These are phyloP conservation scores for Syncerus caffer DNA, from an alignment of 2,797 vertebrate genomes.

Conservation along the genomic window DNA sequence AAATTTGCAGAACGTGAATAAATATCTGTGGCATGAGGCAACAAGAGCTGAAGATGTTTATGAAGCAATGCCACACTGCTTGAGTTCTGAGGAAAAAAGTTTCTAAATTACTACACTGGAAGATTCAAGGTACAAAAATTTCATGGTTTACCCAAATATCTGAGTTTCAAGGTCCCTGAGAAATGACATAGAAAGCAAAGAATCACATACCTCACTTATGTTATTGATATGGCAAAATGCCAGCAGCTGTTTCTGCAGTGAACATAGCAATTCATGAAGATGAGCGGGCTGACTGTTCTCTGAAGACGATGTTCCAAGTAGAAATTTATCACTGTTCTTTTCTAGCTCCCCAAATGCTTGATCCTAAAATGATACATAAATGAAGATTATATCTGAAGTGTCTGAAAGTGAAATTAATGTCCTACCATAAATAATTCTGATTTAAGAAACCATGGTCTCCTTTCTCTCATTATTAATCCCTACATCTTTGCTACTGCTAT, in stretches of 20 bases:
- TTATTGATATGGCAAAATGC: conserved; percentile 97
- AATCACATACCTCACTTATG: conserved; percentile 89
- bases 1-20: conserved; percentile 93
- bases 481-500: conserved; percentile 32
- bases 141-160: not conserved
- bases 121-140: conserved; percentile 43
- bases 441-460: not conserved
- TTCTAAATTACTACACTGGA: conserved; percentile 55
- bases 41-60: conserved; percentile 96
- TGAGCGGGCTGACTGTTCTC: conserved; percentile 98
- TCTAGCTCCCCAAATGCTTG: conserved; percentile 98
- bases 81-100: conserved; percentile 86
- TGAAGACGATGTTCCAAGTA: conserved; percentile 91
- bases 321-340: conserved; percentile 98
- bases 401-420: conserved; percentile 16
- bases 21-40: conserved; percentile 97
- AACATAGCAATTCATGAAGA: conserved; percentile 96
- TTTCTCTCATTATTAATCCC: not conserved
- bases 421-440: not conserved
- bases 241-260: conserved; percentile 95
- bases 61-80: conserved; percentile 97
- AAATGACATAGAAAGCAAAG: not conserved
- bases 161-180: not conserved
- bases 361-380: conserved; percentile 85
- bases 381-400: not conserved